phyloP scores from a whole-genome alignment of 1,140 invertebrate species.

The Pectinophora gossypiella region DNA sequence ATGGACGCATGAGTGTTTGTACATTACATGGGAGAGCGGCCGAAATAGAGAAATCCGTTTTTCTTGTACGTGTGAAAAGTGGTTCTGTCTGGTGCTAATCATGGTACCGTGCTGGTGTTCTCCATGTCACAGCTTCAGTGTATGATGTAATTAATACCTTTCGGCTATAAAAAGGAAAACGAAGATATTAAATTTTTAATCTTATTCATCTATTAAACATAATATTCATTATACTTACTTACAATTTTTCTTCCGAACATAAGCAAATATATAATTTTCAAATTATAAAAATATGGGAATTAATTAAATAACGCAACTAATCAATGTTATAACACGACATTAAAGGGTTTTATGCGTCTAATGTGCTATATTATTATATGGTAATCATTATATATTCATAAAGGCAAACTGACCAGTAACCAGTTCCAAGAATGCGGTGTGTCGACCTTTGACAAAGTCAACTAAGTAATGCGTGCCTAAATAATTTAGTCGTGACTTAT shows the following conservation, averaged over 20 bases:
- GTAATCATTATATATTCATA: conserved; percentile 10
- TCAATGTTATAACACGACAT: background rate
- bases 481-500: conserved; percentile 17
- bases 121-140: no score
- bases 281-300: no score
- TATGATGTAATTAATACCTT: no score
- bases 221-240: no score
- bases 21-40: background rate
- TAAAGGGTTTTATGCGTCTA: background rate
- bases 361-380: no score
- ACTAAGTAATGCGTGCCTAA: conserved; percentile 16
- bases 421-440: conserved; percentile 45
- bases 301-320: no score
- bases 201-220: no score
- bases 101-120: no score
- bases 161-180: no score
- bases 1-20: background rate
- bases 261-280: no score
- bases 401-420: conserved; percentile 32
- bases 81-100: conserved; percentile 5
- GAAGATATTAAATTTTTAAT: no score
- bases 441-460: conserved; percentile 53
- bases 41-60: conserved; percentile 12
- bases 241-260: no score
- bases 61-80: conserved; percentile 24